Conservation (phyloP, 2,113 vertebrate species). For the Irena cyanogastra region DNA sequence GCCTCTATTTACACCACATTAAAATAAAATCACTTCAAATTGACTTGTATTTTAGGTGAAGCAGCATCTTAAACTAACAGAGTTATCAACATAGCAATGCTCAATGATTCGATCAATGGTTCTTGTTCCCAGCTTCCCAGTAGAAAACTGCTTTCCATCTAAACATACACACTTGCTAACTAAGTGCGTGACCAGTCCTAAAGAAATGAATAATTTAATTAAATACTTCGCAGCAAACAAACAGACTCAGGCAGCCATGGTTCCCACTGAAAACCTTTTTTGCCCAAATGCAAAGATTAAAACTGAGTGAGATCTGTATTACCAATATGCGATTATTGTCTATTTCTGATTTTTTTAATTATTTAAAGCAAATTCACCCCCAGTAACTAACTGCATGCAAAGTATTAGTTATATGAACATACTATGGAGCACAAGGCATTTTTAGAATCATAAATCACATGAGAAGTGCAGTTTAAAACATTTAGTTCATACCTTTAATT, state of each 20-base stretch:
- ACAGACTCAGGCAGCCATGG: neutral
- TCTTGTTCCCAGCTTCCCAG: neutral
- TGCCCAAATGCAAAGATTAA: neutral
- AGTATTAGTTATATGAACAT: neutral
- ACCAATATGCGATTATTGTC: neutral
- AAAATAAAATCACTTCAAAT: neutral
- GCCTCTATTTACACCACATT: neutral
- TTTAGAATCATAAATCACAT: neutral
- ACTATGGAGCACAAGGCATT: neutral
- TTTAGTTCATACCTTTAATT: neutral
- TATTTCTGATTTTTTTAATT: neutral
- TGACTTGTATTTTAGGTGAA: neutral
- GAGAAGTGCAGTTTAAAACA: neutral
- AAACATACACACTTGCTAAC: neutral
- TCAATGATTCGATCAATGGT: neutral
- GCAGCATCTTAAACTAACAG: neutral
- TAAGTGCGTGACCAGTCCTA: neutral
- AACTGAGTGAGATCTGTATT: neutral
- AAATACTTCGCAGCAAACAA: neutral
- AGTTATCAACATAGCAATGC: neutral
- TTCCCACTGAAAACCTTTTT: neutral
- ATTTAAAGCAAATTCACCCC: neutral
- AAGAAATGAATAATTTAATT: neutral
- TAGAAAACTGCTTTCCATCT: neutral
- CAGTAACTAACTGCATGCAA: neutral